Evolutionary conservation across 1,140 invertebrate species (phyloP), one percentile per base, ranked within the genome.

Genomic region (Sycophila sp.): DNA sequence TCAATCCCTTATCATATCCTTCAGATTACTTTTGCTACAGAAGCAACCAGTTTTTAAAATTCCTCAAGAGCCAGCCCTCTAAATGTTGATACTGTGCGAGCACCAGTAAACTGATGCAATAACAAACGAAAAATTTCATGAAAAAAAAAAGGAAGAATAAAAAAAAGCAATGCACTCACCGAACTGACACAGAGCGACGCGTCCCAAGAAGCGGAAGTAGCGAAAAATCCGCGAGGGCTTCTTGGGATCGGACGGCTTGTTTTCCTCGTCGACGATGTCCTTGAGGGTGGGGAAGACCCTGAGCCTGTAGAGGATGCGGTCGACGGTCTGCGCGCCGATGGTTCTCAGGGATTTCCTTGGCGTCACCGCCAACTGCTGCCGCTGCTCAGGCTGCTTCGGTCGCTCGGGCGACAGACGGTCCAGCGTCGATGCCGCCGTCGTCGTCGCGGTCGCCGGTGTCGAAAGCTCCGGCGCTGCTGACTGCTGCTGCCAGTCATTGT

Each of bases 251-350:
- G 45, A 4, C 26, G 72, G 45, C 11, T 67, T 30, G 2, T 36
- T 67, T 11, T 80, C 74, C 10, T 83, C 79, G 28, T 80, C 75
- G n/a, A 78, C 74, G 17, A 83, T 76, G 68, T 85, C 78, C 58
- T 76, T 81, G 40, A 84, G 65, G 4, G 76, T 78, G 4, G 88
- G 88, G 70, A 87, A 80, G 24, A 88, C 80, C 51, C 86, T 81
- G 4, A 89, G 76, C 69, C 87, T 81, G 69, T 88, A 86, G 5
- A 86, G 85, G 45, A 87, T 71, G 15, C 83, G 73, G 42, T 82
- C 77, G 6, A 76, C 70, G 4, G 87, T 87, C 73, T 89, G 88
- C 3, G 19, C n/a, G 6, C 2, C 36, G 2, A 30, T 15, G 1
- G 56, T 6, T 30, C 34, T 58, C n/a, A 26, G 0, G 30, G 59